A percentile compares a stretch with the other conserved stretches of the same genome.
Evolutionary conservation across 2,888 invertebrate species (phyloP).

Genomic region (Brachycybe producta): DNA sequence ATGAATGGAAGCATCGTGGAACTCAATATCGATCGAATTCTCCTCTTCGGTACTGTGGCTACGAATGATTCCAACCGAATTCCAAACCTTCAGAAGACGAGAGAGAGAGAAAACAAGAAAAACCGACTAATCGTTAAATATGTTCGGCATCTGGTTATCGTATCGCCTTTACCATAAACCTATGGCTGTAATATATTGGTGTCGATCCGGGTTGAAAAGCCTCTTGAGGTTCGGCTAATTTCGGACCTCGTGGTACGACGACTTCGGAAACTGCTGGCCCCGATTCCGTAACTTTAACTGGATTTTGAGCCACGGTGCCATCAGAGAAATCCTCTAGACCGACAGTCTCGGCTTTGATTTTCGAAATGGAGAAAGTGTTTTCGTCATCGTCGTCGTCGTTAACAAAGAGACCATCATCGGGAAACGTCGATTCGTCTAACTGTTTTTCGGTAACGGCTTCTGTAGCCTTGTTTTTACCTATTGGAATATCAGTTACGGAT

Average conservation of each 20-base stretch:
- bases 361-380: conserved; percentile 58
- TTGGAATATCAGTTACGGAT: no score
- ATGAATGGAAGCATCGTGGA: conserved; percentile 80
- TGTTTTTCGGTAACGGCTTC: no score
- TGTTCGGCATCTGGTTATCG: background rate
- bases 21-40: conserved; percentile 83
- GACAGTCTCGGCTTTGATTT: conserved; percentile 51
- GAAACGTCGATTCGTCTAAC: no score
- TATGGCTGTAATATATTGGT: conserved; percentile 64
- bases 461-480: no score
- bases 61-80: conserved; percentile 78
- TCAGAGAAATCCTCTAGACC: conserved; percentile 30
- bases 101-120: no score
- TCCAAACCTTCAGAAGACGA: conserved; percentile 77
- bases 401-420: conserved; percentile 7
- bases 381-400: conserved; percentile 45
- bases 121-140: background rate
- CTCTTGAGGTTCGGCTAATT: conserved; percentile 42
- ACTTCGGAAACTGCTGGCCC: background rate
- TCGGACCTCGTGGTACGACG: background rate
- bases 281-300: background rate
- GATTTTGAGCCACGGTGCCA: background rate
- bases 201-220: conserved; percentile 85
- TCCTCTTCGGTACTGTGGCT: conserved; percentile 57
- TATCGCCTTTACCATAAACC: conserved; percentile 51